Percentiles rank a stretch among this genome's conserved stretches.
These are phyloP conservation scores for Etheostoma perlongum DNA, from an alignment of 2,797 vertebrate species.

Conservation along the genomic window DNA sequence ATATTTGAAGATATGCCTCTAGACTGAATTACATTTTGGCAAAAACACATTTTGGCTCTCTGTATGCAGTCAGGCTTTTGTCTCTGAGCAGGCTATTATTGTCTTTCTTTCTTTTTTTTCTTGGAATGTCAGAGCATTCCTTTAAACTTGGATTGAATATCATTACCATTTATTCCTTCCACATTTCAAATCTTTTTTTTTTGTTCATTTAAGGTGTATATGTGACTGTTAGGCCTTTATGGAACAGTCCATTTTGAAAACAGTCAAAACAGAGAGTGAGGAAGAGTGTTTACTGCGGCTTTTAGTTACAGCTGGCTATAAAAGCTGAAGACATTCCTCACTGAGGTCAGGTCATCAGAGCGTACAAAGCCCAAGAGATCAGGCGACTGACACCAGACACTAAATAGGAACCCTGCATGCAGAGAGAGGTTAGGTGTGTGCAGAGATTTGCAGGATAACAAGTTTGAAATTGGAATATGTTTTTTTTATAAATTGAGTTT, in stretches of 20 bases:
- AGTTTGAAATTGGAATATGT: conserved; percentile 5
- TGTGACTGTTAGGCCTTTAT: background rate
- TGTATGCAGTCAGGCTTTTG: conserved; percentile 23
- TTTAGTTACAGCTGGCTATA: conserved; percentile 73
- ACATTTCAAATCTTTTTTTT: conserved; percentile 13
- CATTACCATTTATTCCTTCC: conserved; percentile 30
- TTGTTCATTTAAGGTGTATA: background rate
- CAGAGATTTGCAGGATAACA: background rate
- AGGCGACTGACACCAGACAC: conserved; percentile 39
- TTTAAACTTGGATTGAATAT: conserved; percentile 45
- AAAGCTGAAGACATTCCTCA: conserved; percentile 77
- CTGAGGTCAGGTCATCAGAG: conserved; percentile 75
- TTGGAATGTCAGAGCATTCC: conserved; percentile 49
- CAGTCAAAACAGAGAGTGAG: conserved; percentile 32
- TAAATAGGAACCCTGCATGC: conserved; percentile 26
- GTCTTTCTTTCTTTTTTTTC: conserved; percentile 10
- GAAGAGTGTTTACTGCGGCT: conserved; percentile 64
- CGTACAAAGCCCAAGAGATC: conserved; percentile 40
- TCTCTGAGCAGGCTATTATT: conserved; percentile 42
- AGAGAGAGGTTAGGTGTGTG: conserved; percentile 1
- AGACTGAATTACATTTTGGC: conserved; percentile 59
- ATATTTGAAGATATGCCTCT: conserved; percentile 58
- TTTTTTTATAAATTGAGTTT: background rate
- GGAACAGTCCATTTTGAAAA: conserved; percentile 24
- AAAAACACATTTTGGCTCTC: conserved; percentile 55